Percentiles rank a stretch among this genome's conserved stretches.
Evolutionary conservation across 1,140 invertebrate genomes (phyloP).

Genomic region (Lithobius niger): DNA sequence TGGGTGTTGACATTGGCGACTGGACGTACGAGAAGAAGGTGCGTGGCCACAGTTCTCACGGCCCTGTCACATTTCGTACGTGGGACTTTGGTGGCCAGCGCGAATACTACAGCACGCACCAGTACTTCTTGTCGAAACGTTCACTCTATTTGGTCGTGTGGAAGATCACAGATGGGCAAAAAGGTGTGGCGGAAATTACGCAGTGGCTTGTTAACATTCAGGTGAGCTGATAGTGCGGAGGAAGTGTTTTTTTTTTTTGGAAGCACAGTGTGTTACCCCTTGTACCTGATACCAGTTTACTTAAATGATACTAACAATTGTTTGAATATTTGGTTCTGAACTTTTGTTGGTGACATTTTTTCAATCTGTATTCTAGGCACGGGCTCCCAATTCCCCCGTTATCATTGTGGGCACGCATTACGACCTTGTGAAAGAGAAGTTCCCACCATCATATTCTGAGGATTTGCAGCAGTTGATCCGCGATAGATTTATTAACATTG

Average conservation of each 20-base stretch:
- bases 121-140: conserved; percentile 92
- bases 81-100: conserved; percentile 99
- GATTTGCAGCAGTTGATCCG: conserved; percentile 77
- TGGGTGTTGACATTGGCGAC: conserved; percentile 91
- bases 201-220: conserved; percentile 94
- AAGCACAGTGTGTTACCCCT: too few relatives aligned
- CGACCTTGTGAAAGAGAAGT: conserved; percentile 65
- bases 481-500: conserved; percentile 78
- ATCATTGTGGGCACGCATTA: conserved; percentile 91
- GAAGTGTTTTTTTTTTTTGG: too few relatives aligned
- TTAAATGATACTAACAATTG: too few relatives aligned
- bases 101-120: conserved; percentile 95
- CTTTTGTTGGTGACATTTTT: not conserved
- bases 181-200: conserved; percentile 75
- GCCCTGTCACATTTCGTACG: conserved; percentile 87
- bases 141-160: conserved; percentile 93
- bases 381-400: conserved; percentile 86
- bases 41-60: conserved; percentile 51
- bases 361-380: conserved; percentile 38
- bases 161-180: conserved; percentile 83
- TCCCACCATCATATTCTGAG: conserved; percentile 55
- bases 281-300: too few relatives aligned
- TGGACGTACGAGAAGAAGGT: conserved; percentile 81
- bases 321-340: not conserved
- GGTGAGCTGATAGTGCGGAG: too few relatives aligned